Evolutionary conservation across 2,113 vertebrate species (phyloP).

Genomic region (Atherinomorus stipes): DNA sequence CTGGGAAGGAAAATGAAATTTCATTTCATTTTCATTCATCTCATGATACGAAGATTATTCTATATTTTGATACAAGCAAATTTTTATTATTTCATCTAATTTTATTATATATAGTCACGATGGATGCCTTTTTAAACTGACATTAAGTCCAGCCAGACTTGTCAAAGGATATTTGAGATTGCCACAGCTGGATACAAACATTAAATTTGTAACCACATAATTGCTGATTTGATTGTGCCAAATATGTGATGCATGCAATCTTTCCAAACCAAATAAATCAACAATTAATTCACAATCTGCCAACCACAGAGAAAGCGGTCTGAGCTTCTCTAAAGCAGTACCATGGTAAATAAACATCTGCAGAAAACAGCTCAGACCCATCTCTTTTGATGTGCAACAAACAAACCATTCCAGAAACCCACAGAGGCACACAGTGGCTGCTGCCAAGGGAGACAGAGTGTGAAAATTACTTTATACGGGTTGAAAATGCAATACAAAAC

Average conservation of each 20-base stretch:
- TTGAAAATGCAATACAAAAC: conserved; percentile 50
- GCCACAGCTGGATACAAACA: conserved; percentile 69
- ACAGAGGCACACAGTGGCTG: conserved; percentile 51
- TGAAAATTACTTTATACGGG: conserved; percentile 64
- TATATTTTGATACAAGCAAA: conserved; percentile 10
- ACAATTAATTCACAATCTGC: conserved; percentile 71
- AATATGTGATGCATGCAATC: conserved; percentile 68
- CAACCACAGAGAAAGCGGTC: conserved; percentile 47
- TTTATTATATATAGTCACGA: conserved; percentile 33
- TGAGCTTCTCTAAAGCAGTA: conserved; percentile 52
- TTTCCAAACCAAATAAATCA: conserved; percentile 68
- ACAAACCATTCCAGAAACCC: conserved; percentile 67
- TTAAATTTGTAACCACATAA: conserved; percentile 72
- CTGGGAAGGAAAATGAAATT: too few species aligned
- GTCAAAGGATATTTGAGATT: conserved; percentile 56
- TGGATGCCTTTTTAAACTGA: conserved; percentile 38
- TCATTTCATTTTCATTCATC: too few species aligned
- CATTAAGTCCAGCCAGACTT: conserved; percentile 49
- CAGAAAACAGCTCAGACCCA: conserved; percentile 53
- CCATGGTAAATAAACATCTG: conserved; percentile 72
- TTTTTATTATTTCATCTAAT: conserved; percentile 27
- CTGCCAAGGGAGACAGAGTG: conserved; percentile 61
- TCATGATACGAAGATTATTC: too few species aligned
- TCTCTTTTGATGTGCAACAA: conserved; percentile 71
- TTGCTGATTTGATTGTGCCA: conserved; percentile 71